Evolutionary conservation across 1,140 invertebrate genomes (phyloP).

Genomic region (Linepithema humile): DNA sequence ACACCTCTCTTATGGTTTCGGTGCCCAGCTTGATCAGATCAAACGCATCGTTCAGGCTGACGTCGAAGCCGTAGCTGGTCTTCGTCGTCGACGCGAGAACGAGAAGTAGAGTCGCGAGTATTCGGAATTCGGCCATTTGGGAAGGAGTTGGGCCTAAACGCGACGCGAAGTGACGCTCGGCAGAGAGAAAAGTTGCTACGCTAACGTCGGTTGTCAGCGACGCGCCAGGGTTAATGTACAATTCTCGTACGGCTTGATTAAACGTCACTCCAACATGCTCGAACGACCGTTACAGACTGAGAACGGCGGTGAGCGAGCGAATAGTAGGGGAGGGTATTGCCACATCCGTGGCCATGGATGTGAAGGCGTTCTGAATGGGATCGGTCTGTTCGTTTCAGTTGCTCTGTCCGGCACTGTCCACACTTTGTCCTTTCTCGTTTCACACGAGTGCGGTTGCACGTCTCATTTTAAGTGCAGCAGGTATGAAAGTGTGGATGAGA

Average conservation of each 20-base stretch:
- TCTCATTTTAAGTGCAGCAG: not conserved
- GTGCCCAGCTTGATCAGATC: conserved; percentile 87
- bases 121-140: not conserved
- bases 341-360: not conserved
- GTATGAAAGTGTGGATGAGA: not conserved
- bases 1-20: conserved; percentile 85
- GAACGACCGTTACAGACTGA: conserved; percentile 1
- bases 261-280: too few relatives aligned
- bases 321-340: conserved; percentile 20
- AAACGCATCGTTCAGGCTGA: conserved; percentile 85
- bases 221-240: conserved; percentile 53
- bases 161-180: not conserved
- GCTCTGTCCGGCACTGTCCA: not conserved
- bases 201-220: conserved; percentile 20
- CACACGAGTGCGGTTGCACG: not conserved
- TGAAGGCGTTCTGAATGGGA: conserved; percentile 33
- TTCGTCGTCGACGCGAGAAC: not conserved
- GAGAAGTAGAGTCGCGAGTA: not conserved
- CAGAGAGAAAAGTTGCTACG: too few relatives aligned
- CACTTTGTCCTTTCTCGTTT: not conserved
- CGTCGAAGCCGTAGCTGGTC: not conserved
- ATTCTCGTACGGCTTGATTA: too few relatives aligned
- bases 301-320: not conserved
- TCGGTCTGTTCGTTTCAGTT: not conserved
- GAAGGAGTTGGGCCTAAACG: too few relatives aligned